Base-by-base conservation (phyloP, 2,797 vertebrate genomes). In the Phylloscopus collybita region DNA sequence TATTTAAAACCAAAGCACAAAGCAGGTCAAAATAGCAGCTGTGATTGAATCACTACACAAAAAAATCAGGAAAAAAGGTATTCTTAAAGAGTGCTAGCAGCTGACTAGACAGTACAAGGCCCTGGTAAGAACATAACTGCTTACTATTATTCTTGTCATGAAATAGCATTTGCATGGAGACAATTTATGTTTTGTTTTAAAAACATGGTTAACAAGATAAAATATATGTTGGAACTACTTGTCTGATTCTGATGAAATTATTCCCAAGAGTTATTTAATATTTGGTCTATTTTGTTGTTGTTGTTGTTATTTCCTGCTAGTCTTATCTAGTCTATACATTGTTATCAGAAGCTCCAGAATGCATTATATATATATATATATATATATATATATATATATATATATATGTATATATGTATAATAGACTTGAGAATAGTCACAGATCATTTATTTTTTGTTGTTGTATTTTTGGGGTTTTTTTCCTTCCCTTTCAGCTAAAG, bases 1-100 rank as follows among this genome's bases (percentile, higher is more conserved):
- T 62, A 86, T 91, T 97, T 95, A 49, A 97, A 93, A 94, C 86
- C 56, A 90, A 93, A 93, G 82, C 57, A 92, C 16, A n/a, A 71
- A 92, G n/a, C 18, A 80, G 42, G 49, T 95, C 57, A 95, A 59
- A 97, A 90, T 47, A 90, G 51, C 92, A 95, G 73, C 88, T 93
- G 57, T 71, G 78, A 94, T 92, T 72, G 54, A 97, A 73, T 81
- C 16, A 81, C 61, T 93, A 59, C 51, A 94, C 32, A 32, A 47
- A 60, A 93, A 93, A 92, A 60, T 62, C 21, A 62, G 72, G 93
- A 93, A 62, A 96, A 97, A 69, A 72, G 22, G 20, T 91, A n/a
- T 76, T 80, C 53, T 42, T 89, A 36, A 70, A 87, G 13, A 83
- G 12, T 80, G 47, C n/a, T 83, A 91, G 82, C 80, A 97, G 76